Percentiles rank a stretch among this genome's conserved stretches.
phyloP scores from a whole-genome alignment of 2,888 invertebrate genomes.

The Nymphalis polychloros region DNA sequence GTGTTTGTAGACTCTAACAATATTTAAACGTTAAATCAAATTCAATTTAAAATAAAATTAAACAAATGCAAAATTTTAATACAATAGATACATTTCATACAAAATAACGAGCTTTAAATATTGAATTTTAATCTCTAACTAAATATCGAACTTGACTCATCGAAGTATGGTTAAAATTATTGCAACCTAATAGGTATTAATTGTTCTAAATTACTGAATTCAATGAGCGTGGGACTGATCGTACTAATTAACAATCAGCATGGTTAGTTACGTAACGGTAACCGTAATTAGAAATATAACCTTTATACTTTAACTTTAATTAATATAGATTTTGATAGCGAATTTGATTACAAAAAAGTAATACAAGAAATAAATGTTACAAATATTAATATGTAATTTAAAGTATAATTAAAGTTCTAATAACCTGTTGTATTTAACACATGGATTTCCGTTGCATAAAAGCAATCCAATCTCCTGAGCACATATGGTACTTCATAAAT shows the following conservation, averaged over 20 bases:
- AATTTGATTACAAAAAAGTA: neutral
- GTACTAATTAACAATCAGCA: constrained; percentile 44
- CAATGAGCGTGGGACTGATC: constrained; percentile 48
- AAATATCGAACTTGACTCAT: constrained; percentile 21
- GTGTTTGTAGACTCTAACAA: no score
- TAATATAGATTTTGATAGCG: neutral
- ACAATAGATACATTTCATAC: no score
- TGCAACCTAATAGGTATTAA: constrained; percentile 43
- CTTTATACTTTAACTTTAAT: neutral
- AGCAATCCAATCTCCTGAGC: constrained; percentile 69
- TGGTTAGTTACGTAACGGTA: constrained; percentile 5
- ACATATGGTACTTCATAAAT: constrained; percentile 80
- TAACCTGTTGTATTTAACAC: constrained; percentile 10
- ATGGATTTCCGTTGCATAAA: constrained; percentile 55
- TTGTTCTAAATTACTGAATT: constrained; percentile 60
- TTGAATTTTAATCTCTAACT: neutral
- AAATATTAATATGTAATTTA: neutral
- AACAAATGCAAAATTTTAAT: neutral
- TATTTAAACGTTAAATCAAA: no score
- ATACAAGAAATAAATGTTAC: neutral
- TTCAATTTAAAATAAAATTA: neutral
- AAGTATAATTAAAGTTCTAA: no score
- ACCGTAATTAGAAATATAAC: neutral
- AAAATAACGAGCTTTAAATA: neutral
- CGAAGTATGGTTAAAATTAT: constrained; percentile 29